A percentile compares a stretch with the other conserved stretches of the same genome.
Conservation (phyloP, 2,113 vertebrate species). For the Paramormyrops kingsleyae region DNA sequence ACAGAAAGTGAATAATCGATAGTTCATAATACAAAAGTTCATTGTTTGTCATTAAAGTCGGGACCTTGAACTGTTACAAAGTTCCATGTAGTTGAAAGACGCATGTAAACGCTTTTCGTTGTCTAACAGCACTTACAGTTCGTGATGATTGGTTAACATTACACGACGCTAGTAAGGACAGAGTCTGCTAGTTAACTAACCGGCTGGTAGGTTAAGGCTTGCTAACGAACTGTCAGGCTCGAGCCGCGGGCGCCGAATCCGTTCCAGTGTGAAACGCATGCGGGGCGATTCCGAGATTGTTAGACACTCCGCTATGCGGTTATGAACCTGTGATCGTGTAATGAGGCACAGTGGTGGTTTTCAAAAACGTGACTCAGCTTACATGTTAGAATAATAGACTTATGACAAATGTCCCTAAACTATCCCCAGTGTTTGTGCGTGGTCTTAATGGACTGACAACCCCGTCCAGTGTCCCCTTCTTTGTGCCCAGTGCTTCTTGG, state of each 20-base stretch:
- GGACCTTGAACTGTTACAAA: neutral
- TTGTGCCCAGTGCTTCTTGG: neutral
- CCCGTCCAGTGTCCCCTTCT: neutral
- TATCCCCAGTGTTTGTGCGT: slow-evolving; percentile 29
- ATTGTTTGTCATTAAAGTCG: neutral
- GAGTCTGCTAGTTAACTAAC: neutral
- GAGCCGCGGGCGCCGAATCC: neutral
- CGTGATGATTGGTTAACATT: neutral
- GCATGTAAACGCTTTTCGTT: neutral
- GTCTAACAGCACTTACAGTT: neutral
- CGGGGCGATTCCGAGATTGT: neutral
- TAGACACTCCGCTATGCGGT: neutral
- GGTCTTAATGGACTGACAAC: neutral
- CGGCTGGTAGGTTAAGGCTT: neutral
- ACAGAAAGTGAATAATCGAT: neutral
- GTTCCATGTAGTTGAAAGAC: neutral
- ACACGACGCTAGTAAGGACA: neutral
- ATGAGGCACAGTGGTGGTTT: neutral
- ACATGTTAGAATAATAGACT: neutral
- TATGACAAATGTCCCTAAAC: neutral
- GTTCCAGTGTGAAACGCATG: neutral
- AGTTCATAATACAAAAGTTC: neutral
- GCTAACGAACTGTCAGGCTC: neutral
- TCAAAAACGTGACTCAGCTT: neutral
- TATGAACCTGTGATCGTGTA: neutral